phyloP scores from a whole-genome alignment of 2,113 vertebrate species.

The Eleginops maclovinus region DNA sequence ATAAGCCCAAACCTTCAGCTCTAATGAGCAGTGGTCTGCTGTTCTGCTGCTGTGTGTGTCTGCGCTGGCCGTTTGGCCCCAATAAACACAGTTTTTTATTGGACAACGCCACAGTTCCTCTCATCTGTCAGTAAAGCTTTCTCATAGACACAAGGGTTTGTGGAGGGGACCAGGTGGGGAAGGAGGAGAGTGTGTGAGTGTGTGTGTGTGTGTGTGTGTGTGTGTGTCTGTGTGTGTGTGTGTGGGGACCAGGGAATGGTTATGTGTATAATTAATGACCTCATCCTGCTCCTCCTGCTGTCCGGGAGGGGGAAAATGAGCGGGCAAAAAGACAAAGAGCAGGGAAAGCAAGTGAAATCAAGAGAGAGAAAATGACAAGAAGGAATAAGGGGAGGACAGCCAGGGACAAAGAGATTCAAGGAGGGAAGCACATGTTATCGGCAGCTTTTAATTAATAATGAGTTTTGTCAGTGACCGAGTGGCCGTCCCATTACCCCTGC shows the following conservation, averaged over 20 bases:
- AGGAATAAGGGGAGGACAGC: neutral
- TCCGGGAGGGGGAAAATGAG: slow-evolving; percentile 38
- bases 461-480: slow-evolving; percentile 59
- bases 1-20: slow-evolving; percentile 56
- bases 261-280: slow-evolving; percentile 78
- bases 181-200: neutral
- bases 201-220: slow-evolving; percentile 5
- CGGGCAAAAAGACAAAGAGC: slow-evolving; percentile 29
- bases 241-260: slow-evolving; percentile 41
- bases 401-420: slow-evolving; percentile 26
- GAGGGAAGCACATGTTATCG: slow-evolving; percentile 63
- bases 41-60: slow-evolving; percentile 35
- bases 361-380: slow-evolving; percentile 33
- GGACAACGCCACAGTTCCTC: slow-evolving; percentile 26
- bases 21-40: slow-evolving; percentile 45
- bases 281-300: slow-evolving; percentile 71
- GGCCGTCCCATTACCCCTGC: slow-evolving; percentile 54
- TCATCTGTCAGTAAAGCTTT: slow-evolving; percentile 59
- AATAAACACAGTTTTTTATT: slow-evolving; percentile 54
- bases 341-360: slow-evolving; percentile 31
- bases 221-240: slow-evolving; percentile 34
- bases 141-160: slow-evolving; percentile 12
- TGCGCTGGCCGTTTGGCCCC: slow-evolving; percentile 48
- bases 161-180: slow-evolving; percentile 59
- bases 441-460: slow-evolving; percentile 67